These are phyloP conservation scores for Cyrtonyx montezumae DNA, from an alignment of 2,113 vertebrate genomes.

Conservation along the genomic window DNA sequence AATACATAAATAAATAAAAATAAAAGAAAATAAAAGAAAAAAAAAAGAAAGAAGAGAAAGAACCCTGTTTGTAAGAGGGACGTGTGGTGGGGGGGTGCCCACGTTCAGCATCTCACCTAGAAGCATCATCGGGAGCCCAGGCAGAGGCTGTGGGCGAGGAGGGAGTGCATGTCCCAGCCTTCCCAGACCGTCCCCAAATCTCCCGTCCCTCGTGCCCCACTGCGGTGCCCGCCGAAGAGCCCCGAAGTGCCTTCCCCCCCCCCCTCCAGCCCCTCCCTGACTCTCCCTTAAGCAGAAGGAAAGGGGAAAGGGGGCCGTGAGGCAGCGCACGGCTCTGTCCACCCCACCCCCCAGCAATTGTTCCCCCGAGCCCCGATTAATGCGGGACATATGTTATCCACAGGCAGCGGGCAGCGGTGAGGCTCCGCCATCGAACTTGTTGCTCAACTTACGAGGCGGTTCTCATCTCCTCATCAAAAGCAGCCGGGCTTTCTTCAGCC, in stretches of 20 bases:
- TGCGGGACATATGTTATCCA: constrained; percentile 86
- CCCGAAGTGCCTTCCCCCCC: not conserved
- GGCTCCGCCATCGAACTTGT: constrained; percentile 78
- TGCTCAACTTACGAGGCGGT: constrained; percentile 81
- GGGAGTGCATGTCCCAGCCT: not conserved
- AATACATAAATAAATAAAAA: not conserved
- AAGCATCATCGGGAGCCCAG: not conserved
- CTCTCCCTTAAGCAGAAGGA: not conserved
- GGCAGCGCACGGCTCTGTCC: not conserved
- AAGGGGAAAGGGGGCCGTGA: not conserved
- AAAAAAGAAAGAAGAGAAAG: not conserved
- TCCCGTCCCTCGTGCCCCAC: too few species aligned
- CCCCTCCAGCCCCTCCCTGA: too few species aligned
- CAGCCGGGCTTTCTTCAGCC: constrained; percentile 84
- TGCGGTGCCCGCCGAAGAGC: not conserved
- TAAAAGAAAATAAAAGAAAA: too few species aligned
- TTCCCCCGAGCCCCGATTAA: constrained; percentile 74
- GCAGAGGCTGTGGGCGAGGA: not conserved
- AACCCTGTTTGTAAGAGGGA: not conserved
- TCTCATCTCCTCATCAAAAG: constrained; percentile 88
- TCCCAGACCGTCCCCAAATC: too few species aligned
- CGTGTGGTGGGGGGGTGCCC: too few species aligned
- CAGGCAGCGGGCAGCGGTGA: constrained; percentile 75
- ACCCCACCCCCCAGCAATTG: constrained; percentile 14
- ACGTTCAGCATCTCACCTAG: not conserved